Conservation (phyloP, 2,113 vertebrate species). For the Dissostichus mawsoni region DNA sequence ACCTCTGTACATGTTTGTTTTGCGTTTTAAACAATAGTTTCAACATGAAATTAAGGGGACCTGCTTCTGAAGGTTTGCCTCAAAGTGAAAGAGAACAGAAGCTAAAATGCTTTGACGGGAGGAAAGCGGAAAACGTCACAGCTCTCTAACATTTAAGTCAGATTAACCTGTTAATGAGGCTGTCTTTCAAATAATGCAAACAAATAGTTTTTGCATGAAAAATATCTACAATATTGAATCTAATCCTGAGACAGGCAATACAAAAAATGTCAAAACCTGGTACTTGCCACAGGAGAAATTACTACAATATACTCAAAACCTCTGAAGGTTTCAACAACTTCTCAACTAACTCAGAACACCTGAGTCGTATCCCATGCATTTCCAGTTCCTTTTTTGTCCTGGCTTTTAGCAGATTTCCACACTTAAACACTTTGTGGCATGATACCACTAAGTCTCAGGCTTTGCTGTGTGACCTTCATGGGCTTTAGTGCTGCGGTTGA, state of each 20-base stretch:
- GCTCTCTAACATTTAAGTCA: conserved; percentile 12
- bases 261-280: background rate
- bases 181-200: background rate
- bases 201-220: background rate
- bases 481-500: conserved; percentile 50
- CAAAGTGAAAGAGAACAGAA: conserved; percentile 71
- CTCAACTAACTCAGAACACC: conserved; percentile 43
- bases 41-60: conserved; percentile 68
- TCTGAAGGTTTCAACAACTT: conserved; percentile 33
- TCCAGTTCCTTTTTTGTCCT: conserved; percentile 28
- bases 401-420: conserved; percentile 60
- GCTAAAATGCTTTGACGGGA: conserved; percentile 35
- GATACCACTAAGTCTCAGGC: conserved; percentile 58
- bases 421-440: conserved; percentile 63
- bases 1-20: conserved; percentile 71
- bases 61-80: conserved; percentile 57
- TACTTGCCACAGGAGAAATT: conserved; percentile 10
- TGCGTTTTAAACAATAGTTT: conserved; percentile 67
- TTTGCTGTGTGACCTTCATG: conserved; percentile 60
- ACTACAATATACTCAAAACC: conserved; percentile 25
- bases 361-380: conserved; percentile 36
- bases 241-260: background rate
- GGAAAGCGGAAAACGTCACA: conserved; percentile 31
- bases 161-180: conserved; percentile 1
- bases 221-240: background rate